Evolutionary conservation across 2,797 vertebrate genomes (phyloP).

Genomic region (Ptychobarbus kaznakovi): DNA sequence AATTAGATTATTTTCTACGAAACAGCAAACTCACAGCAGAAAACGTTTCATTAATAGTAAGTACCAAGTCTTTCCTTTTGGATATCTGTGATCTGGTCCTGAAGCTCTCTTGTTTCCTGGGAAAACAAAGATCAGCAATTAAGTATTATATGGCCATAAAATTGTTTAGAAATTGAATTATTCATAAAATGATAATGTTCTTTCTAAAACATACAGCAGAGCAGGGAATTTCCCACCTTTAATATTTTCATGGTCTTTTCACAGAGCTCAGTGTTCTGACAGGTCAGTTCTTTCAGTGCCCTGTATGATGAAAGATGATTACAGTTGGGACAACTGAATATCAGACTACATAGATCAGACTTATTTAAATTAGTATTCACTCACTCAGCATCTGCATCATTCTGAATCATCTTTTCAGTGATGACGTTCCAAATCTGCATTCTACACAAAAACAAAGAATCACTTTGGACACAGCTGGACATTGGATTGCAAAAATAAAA

Average conservation of each 20-base stretch:
- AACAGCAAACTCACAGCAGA: not conserved
- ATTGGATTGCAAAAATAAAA: not conserved
- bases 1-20: not conserved
- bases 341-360: no score
- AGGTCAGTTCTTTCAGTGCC: constrained; percentile 66
- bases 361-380: constrained; percentile 42
- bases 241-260: constrained; percentile 73
- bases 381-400: constrained; percentile 71
- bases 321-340: not conserved
- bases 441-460: constrained; percentile 60
- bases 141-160: not conserved
- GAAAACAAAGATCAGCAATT: not conserved
- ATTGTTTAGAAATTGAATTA: not conserved
- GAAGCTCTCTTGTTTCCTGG: constrained; percentile 76
- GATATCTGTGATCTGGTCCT: constrained; percentile 76
- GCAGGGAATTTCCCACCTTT: constrained; percentile 62
- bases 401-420: constrained; percentile 71
- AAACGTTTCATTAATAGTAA: constrained; percentile 5
- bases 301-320: constrained; percentile 58
- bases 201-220: not conserved
- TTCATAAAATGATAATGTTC: not conserved
- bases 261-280: constrained; percentile 73
- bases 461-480: not conserved
- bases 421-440: constrained; percentile 80
- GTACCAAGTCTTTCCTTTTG: constrained; percentile 80